These are phyloP conservation scores for Ariolimax columbianus DNA, from an alignment of 2,888 invertebrate species.

Conservation along the genomic window DNA sequence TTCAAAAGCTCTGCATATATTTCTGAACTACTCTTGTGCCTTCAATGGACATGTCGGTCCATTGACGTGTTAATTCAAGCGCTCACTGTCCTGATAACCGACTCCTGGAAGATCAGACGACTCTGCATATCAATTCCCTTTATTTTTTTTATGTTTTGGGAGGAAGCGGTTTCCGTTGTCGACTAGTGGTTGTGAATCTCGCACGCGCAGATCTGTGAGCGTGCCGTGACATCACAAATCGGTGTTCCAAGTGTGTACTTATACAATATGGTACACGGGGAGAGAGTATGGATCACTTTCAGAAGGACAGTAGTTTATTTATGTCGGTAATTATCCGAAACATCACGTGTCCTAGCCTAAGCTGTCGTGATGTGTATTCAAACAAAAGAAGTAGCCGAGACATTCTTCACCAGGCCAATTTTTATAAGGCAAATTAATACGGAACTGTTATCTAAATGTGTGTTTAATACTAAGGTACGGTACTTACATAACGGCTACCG, in stretches of 20 bases:
- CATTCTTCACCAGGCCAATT: no score
- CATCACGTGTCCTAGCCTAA: no score
- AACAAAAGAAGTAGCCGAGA: no score
- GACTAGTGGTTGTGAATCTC: not conserved
- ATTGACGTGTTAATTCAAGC: not conserved
- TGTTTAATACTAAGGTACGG: no score
- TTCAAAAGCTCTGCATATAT: not conserved
- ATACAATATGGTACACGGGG: not conserved
- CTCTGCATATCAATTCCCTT: not conserved
- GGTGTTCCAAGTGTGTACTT: not conserved
- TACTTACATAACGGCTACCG: no score
- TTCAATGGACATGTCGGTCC: not conserved
- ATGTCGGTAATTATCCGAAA: not conserved
- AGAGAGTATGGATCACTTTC: not conserved
- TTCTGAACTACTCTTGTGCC: not conserved
- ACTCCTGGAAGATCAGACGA: not conserved
- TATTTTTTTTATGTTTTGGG: not conserved
- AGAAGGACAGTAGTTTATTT: not conserved
- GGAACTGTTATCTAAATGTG: no score
- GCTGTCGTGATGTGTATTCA: no score
- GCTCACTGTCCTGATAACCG: not conserved
- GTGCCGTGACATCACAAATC: not conserved
- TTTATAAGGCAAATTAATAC: no score
- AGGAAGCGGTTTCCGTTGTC: not conserved
- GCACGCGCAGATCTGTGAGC: not conserved